Evolutionary conservation across 2,797 vertebrate genomes (phyloP), one percentile per base, ranked within the genome.

Genomic region (Pangasius krempfi): DNA sequence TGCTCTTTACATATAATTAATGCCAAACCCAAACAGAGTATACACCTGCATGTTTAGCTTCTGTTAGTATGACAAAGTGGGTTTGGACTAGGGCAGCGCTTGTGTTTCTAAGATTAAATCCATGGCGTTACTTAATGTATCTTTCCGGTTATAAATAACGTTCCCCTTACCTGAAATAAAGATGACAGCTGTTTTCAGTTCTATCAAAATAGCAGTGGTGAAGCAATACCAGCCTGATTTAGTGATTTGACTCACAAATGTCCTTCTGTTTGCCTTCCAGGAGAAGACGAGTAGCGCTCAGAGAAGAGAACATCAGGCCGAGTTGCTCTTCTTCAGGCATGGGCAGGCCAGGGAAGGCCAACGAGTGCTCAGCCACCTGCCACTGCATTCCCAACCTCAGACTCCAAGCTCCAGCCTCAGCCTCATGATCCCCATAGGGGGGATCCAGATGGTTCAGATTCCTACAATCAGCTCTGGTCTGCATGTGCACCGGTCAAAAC

Each of bases 291-390:
- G 75, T 14, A 88, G 88, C 75, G 70, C 89, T 81, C 82, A 85
- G 92, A 93, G 50, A 86, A 87, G 1, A 82, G 87, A 22, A 25
- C 58, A 68, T 86, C 85, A 82, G 88, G n/a, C 50, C 22, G 83
- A 85, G 60, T 76, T 27, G 90, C 72, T 90, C 62, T 4, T 88
- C 78, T 86, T 89, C 14, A 91, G 91, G 80, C 91, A 92, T 37
- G 14, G 75, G 0, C 90, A 90, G 44, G 90, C 90, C 50, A 92
- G 87, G 9, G 94, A 94, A 91, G 91, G 94, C 91, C 95, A 96
- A 90, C 96, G 96, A 30, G 89, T 98, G 92, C 96, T 98, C 94
- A 98, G 98, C 93, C 98, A 99, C 92, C 97, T 99, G 89, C 98
- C 98, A 60, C 95, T 98, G 93, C 98, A 99, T 93, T 99, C 98